These are phyloP conservation scores for Ophion ellenae DNA, from an alignment of 2,888 invertebrate species.

Conservation along the genomic window DNA sequence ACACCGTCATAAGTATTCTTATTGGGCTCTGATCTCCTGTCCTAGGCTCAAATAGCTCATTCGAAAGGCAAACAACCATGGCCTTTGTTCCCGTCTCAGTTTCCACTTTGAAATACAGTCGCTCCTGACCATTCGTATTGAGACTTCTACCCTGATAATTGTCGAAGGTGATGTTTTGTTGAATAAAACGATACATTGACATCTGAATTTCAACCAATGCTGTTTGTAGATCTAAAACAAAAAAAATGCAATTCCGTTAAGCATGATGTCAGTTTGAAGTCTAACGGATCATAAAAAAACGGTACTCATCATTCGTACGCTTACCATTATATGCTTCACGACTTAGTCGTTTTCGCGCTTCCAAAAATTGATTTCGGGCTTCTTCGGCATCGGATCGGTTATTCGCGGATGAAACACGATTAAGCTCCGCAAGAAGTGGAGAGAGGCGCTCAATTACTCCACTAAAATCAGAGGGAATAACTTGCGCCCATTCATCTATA, in stretches of 20 bases:
- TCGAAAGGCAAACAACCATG: slow-evolving; percentile 13
- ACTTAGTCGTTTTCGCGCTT: not conserved
- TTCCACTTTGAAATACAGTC: slow-evolving; percentile 15
- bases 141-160: slow-evolving; percentile 6
- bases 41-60: not conserved
- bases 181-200: slow-evolving; percentile 13
- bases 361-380: not conserved
- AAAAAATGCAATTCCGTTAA: not conserved
- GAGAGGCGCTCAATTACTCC: not conserved
- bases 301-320: not conserved
- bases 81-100: not conserved
- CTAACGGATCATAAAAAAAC: not conserved
- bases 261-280: not conserved
- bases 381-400: not conserved
- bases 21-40: not conserved
- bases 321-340: not conserved
- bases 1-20: slow-evolving; percentile 1
- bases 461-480: not conserved
- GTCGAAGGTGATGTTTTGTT: not conserved
- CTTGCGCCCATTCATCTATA: not conserved
- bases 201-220: slow-evolving; percentile 19
- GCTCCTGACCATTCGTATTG: slow-evolving; percentile 2
- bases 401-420: not conserved
- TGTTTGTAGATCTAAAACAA: not conserved
- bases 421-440: not conserved